Conservation (phyloP, 1,140 invertebrate genomes). For the Pseudomyrmex flavicornis region DNA sequence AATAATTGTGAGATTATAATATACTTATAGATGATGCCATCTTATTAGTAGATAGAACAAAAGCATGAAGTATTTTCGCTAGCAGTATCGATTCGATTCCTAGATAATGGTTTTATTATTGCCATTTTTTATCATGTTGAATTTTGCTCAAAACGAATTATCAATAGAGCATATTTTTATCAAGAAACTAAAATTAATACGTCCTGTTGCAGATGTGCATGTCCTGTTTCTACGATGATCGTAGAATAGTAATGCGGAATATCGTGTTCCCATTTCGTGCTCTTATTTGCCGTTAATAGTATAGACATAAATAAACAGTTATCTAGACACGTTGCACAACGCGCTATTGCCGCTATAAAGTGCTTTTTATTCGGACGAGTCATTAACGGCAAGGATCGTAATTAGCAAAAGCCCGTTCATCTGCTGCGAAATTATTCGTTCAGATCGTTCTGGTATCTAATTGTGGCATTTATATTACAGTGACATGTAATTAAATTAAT, state of each 20-base stretch:
- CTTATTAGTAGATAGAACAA: too few species aligned
- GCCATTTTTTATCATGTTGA: not conserved
- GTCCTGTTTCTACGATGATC: not conserved
- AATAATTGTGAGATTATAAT: not conserved
- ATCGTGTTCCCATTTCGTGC: slow-evolving; percentile 15
- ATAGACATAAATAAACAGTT: slow-evolving; percentile 39
- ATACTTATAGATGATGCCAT: too few species aligned
- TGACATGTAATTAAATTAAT: slow-evolving; percentile 42
- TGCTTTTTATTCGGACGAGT: slow-evolving; percentile 47
- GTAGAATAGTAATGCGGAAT: not conserved
- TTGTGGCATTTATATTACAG: slow-evolving; percentile 19
- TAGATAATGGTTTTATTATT: too few species aligned
- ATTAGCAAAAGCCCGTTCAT: slow-evolving; percentile 37
- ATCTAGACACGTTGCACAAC: slow-evolving; percentile 51
- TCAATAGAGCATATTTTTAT: not conserved
- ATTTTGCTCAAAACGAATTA: not conserved
- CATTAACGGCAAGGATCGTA: slow-evolving; percentile 39
- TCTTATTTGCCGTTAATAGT: slow-evolving; percentile 41
- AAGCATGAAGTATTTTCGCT: too few species aligned
- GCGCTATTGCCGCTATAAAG: not conserved
- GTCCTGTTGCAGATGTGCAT: not conserved
- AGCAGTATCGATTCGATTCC: too few species aligned
- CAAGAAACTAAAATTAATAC: not conserved
- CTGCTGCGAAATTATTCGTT: slow-evolving; percentile 32
- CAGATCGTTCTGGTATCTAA: slow-evolving; percentile 6